Percentiles rank a stretch among this genome's conserved stretches.
These are phyloP conservation scores for Danio aesculapii DNA, from an alignment of 2,797 vertebrate genomes.

Conservation along the genomic window DNA sequence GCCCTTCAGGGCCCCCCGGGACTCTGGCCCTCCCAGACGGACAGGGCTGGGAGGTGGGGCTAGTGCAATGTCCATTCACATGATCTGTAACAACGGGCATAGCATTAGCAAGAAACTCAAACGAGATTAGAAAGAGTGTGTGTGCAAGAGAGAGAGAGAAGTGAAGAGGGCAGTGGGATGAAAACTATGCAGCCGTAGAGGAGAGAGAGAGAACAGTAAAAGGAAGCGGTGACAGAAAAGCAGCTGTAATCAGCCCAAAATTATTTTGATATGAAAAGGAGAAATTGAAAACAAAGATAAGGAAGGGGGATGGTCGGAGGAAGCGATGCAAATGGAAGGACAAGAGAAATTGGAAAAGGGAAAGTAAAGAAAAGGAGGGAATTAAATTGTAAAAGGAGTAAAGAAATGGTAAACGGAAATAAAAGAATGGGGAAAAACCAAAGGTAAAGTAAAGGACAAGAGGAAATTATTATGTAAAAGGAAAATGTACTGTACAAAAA, in stretches of 20 bases:
- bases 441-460: neutral
- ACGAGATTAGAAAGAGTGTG: slow-evolving; percentile 35
- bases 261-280: neutral
- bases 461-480: slow-evolving; percentile 22
- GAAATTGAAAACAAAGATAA: neutral
- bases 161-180: neutral
- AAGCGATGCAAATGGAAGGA: neutral
- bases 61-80: slow-evolving; percentile 97
- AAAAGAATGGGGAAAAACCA: slow-evolving; percentile 56
- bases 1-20: slow-evolving; percentile 89
- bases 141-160: neutral
- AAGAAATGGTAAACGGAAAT: slow-evolving; percentile 46
- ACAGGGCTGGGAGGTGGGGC: slow-evolving; percentile 92
- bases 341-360: neutral
- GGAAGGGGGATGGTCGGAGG: neutral
- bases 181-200: slow-evolving; percentile 49
- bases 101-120: slow-evolving; percentile 78
- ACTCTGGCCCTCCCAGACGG: slow-evolving; percentile 88
- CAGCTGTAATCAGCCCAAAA: slow-evolving; percentile 22
- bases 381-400: slow-evolving; percentile 51
- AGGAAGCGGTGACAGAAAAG: slow-evolving; percentile 2
- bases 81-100: slow-evolving; percentile 91
- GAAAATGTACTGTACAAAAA: slow-evolving; percentile 19
- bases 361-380: neutral
- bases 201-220: neutral